Evolutionary conservation across 2,888 invertebrate genomes (phyloP).

Genomic region (Heteromurus nitidus): DNA sequence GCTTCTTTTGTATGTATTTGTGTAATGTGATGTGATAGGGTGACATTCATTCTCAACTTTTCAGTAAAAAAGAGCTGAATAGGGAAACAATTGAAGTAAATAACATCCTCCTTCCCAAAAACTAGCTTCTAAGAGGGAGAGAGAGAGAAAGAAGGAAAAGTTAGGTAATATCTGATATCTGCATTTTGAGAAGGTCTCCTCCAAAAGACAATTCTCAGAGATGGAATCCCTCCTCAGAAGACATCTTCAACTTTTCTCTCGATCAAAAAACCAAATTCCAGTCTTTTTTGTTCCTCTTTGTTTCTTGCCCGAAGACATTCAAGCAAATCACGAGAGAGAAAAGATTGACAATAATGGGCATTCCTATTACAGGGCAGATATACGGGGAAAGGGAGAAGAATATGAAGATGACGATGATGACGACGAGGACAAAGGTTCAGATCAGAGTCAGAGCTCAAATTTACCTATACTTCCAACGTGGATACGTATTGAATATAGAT

Average conservation of each 20-base stretch:
- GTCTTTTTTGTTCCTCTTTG: neutral
- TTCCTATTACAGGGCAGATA: neutral
- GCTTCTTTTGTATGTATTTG: too few relatives aligned
- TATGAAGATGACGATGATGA: neutral
- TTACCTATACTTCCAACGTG: neutral
- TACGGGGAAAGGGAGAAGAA: neutral
- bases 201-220: neutral
- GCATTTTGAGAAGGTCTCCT: too few relatives aligned
- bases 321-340: conserved; percentile 6
- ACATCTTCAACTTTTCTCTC: neutral
- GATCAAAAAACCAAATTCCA: conserved; percentile 3
- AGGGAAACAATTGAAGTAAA: conserved; percentile 11
- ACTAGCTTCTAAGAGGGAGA: too few relatives aligned
- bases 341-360: conserved; percentile 32
- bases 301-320: neutral
- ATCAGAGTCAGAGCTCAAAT: neutral
- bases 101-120: neutral
- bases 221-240: neutral
- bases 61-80: neutral
- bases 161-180: too few relatives aligned
- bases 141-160: too few relatives aligned
- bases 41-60: conserved; percentile 6
- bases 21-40: neutral
- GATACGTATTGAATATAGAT: too few relatives aligned
- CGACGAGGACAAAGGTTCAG: neutral